Conservation (phyloP, 2,113 vertebrate genomes). For the Aegotheles bennettii region DNA sequence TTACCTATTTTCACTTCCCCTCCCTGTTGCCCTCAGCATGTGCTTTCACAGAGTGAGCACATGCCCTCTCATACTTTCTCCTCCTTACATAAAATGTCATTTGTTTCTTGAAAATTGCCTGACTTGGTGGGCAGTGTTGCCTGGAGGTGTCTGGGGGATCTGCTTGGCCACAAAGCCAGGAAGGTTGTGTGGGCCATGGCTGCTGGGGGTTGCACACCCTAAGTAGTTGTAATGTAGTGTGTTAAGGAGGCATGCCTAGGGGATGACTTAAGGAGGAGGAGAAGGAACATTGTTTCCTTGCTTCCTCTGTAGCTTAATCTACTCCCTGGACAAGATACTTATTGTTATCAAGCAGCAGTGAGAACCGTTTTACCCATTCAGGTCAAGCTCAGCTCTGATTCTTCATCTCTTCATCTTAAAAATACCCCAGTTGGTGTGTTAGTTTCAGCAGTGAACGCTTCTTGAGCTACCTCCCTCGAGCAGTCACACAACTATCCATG, state of each 20-base stretch:
- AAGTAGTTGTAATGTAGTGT: not conserved
- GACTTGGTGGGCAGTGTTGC: not conserved
- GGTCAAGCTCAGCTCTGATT: not conserved
- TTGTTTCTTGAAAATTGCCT: not conserved
- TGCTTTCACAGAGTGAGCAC: not conserved
- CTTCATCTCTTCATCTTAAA: accelerated
- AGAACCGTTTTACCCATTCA: not conserved
- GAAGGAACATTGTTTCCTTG: not conserved
- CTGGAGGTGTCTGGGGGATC: not conserved
- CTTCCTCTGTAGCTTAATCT: not conserved
- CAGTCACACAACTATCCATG: not conserved
- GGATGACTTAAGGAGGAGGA: not conserved
- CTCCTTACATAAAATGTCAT: not conserved
- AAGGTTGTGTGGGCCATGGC: not conserved
- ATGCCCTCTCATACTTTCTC: not conserved
- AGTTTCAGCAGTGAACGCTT: not conserved
- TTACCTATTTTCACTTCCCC: not conserved
- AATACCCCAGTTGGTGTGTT: not conserved
- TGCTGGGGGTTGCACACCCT: not conserved
- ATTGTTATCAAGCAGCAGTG: not conserved
- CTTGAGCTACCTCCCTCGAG: not conserved
- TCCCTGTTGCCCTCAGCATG: not conserved
- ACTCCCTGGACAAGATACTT: not conserved
- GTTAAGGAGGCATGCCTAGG: not conserved
- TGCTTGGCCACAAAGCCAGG: not conserved